phyloP scores from a whole-genome alignment of 2,113 vertebrate genomes.

The Clinocottus analis region DNA sequence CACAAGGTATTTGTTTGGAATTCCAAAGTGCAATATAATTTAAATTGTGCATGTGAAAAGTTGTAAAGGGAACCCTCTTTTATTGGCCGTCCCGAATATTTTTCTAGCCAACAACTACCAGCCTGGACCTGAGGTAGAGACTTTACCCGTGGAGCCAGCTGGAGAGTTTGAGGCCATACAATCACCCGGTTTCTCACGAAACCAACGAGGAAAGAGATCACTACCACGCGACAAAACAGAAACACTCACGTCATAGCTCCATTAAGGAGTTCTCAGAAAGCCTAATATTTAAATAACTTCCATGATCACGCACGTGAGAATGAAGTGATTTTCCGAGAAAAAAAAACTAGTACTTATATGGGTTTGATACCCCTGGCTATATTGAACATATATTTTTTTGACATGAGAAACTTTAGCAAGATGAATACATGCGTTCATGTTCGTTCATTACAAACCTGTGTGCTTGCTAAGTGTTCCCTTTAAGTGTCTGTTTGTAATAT shows the following conservation, averaged over 20 bases:
- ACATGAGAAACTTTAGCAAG: constrained; percentile 72
- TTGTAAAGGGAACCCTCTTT: constrained; percentile 83
- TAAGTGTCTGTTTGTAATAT: constrained; percentile 83
- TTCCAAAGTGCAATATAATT: constrained; percentile 71
- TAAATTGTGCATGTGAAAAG: constrained; percentile 73
- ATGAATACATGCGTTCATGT: constrained; percentile 62
- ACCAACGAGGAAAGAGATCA: constrained; percentile 90
- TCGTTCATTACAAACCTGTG: constrained; percentile 76
- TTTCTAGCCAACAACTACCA: constrained; percentile 92
- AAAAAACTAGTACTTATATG: constrained; percentile 65
- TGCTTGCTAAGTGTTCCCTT: constrained; percentile 75
- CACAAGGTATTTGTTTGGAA: constrained; percentile 53
- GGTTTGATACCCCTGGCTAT: constrained; percentile 81
- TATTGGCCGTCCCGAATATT: constrained; percentile 91
- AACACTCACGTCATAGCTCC: constrained; percentile 82
- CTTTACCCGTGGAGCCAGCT: constrained; percentile 89
- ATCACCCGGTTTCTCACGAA: constrained; percentile 81
- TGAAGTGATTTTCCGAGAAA: constrained; percentile 48
- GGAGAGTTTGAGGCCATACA: constrained; percentile 91
- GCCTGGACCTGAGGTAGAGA: constrained; percentile 91
- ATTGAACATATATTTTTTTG: constrained; percentile 75
- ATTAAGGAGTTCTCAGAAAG: constrained; percentile 50
- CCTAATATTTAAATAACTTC: constrained; percentile 61
- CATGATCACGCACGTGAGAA: constrained; percentile 49
- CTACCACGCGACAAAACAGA: constrained; percentile 83